A percentile compares a stretch with the other conserved stretches of the same genome.
Conservation (phyloP, 2,797 vertebrate species). For the Oreortyx pictus region DNA sequence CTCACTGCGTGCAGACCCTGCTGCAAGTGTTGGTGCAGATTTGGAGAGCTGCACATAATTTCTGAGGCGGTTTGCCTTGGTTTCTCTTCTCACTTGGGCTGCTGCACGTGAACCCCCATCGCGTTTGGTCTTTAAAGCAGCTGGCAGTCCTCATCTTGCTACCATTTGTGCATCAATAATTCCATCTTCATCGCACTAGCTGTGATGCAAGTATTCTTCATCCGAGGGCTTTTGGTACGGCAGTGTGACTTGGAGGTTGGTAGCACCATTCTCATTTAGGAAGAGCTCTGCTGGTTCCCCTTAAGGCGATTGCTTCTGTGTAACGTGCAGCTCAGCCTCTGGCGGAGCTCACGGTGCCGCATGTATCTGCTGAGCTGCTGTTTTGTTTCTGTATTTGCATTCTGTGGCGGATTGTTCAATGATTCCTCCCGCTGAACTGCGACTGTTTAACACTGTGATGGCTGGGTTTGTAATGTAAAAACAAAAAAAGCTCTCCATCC, state of each 20-base stretch:
- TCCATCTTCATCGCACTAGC: conserved; percentile 60
- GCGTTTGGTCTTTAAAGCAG: conserved; percentile 41
- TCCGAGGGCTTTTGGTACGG: not conserved
- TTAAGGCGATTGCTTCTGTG: conserved; percentile 11
- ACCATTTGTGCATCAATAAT: conserved; percentile 31
- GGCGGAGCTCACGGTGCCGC: conserved; percentile 1
- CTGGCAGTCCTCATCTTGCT: conserved; percentile 31
- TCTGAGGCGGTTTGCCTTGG: conserved; percentile 27
- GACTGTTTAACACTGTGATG: conserved; percentile 60
- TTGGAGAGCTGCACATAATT: not conserved
- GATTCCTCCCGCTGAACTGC: conserved; percentile 69
- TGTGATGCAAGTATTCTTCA: conserved; percentile 1
- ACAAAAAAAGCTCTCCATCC: conserved; percentile 62
- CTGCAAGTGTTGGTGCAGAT: not conserved
- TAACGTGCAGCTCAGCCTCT: not conserved
- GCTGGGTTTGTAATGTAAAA: conserved; percentile 73
- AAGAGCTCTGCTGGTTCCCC: conserved; percentile 32
- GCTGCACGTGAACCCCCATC: conserved; percentile 32
- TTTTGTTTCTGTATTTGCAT: conserved; percentile 54
- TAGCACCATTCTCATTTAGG: not conserved
- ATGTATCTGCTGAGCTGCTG: conserved; percentile 53
- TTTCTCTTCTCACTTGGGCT: conserved; percentile 32
- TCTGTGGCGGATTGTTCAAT: conserved; percentile 63
- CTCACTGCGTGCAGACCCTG: not conserved
- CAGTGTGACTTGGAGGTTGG: conserved; percentile 28